Evolutionary conservation across 2,797 vertebrate species (phyloP).

Genomic region (Crax fasciolata): DNA sequence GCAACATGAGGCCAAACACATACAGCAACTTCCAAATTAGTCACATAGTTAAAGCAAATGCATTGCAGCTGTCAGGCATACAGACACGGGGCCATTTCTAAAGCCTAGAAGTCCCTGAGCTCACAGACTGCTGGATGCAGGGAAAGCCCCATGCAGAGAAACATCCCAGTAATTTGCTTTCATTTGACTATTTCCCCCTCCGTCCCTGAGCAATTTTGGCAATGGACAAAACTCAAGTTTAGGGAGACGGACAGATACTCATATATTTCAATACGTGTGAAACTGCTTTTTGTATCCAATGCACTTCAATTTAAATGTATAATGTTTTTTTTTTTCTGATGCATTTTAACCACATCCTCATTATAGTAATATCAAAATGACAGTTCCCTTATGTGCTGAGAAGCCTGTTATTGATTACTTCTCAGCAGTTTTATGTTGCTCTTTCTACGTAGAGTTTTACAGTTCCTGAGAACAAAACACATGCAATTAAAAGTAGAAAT

Average conservation of each 20-base stretch:
- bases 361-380: not conserved
- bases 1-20: not conserved
- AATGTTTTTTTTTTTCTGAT: not conserved
- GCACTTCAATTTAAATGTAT: not conserved
- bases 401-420: constrained; percentile 37
- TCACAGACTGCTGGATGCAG: not conserved
- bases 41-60: rapidly evolving
- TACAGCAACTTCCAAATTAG: not conserved
- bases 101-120: not conserved
- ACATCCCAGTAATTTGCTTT: not conserved
- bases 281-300: not conserved
- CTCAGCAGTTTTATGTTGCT: constrained; percentile 7
- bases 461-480: constrained; percentile 26
- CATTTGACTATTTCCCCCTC: not conserved
- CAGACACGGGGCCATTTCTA: rapidly evolving
- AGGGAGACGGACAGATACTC: not conserved
- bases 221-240: not conserved
- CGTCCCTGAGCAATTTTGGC: not conserved
- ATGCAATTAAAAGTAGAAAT: not conserved
- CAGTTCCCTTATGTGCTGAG: not conserved
- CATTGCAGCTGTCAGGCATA: not conserved
- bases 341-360: not conserved
- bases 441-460: not conserved
- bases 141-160: rapidly evolving
- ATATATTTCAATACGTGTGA: not conserved